Evolutionary conservation across 1,140 invertebrate genomes (phyloP).

Genomic region (Sycophila sp.): DNA sequence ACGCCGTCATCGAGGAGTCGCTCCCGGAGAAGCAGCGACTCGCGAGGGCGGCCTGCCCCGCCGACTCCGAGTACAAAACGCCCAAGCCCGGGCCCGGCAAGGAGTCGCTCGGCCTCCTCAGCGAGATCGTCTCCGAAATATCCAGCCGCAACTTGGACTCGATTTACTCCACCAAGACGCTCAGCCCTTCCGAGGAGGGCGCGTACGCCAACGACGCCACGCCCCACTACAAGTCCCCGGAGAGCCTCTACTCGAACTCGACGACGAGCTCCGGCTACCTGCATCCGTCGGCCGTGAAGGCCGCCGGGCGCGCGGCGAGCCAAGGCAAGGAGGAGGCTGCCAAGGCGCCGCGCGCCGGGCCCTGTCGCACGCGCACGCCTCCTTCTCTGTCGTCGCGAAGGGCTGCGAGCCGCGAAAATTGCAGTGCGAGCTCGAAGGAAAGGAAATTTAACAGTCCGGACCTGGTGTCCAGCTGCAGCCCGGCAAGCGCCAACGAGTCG

Average conservation of each 20-base stretch:
- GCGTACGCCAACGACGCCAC: not conserved
- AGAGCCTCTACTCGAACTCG: constrained; percentile 73
- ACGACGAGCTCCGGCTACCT: constrained; percentile 79
- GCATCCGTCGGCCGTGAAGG: constrained; percentile 74
- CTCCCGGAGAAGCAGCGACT: constrained; percentile 50
- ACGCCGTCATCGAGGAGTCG: constrained; percentile 84
- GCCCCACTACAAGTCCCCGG: constrained; percentile 68
- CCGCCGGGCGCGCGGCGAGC: constrained; percentile 17
- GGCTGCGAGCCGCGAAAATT: constrained; percentile 38
- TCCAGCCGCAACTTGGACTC: constrained; percentile 85
- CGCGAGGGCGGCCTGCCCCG: constrained; percentile 29
- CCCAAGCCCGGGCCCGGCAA: constrained; percentile 51
- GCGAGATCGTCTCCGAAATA: constrained; percentile 88
- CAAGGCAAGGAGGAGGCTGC: not conserved
- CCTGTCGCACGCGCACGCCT: no score
- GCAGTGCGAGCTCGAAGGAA: constrained; percentile 40
- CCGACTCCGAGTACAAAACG: constrained; percentile 62
- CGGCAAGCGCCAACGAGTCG: constrained; percentile 64
- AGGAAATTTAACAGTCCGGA: constrained; percentile 72
- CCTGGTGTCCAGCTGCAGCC: constrained; percentile 74
- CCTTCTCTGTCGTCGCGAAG: no score
- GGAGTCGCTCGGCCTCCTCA: constrained; percentile 76
- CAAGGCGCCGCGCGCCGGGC: not conserved
- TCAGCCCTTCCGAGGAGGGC: constrained; percentile 57
- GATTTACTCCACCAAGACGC: constrained; percentile 81